Evolutionary conservation across 1,140 invertebrate genomes (phyloP), one percentile per base, ranked within the genome.

Genomic region (Leptinotarsa lineolata): DNA sequence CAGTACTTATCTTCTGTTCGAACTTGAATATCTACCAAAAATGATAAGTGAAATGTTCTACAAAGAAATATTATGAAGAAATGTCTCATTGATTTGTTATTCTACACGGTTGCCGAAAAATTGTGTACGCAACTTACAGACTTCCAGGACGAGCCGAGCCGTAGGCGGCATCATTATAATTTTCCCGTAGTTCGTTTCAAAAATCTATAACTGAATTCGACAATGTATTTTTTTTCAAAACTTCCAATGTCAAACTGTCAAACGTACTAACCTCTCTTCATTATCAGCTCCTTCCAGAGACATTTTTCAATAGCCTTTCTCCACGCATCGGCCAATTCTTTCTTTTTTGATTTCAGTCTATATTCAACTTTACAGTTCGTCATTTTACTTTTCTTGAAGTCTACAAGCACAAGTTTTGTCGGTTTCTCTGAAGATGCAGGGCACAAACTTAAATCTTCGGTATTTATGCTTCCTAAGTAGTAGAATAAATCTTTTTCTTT

Each of bases 401-500:
- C 69, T 20, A 21, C 61, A 8, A 71, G 69, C 15, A 71, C 16
- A 4, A 71, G 12, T 45, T 20, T 63, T 12, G 45, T 63, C 18
- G 16, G 61, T 61, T 71, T 71, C 2, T 16, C 15, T 18, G 59
- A 12, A 5, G 69, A 16, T 15, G 69, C 4, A 58, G 61, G 18
- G 44, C 69, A 44, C 58, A 71, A 63, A n/a, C 60, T 61, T 24
- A 70, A 61, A 22, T 70, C 60, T 20, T 39, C 18, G 16, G 61
- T 70, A 61, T 70, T 70, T 61, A 70, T 48, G 69, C 69, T 63
- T 20, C 24, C 69, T 15, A 63, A 61, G 48, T 70, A 70, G 44
- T 70, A 70, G 30, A 44, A 70, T 21, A n/a, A 6, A 18, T 70
- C 69, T 20, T 24, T 20, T 16, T 45, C 20, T 48, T 70, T 39